Conservation (phyloP, 2,888 invertebrate genomes). For the Baronia brevicornis region DNA sequence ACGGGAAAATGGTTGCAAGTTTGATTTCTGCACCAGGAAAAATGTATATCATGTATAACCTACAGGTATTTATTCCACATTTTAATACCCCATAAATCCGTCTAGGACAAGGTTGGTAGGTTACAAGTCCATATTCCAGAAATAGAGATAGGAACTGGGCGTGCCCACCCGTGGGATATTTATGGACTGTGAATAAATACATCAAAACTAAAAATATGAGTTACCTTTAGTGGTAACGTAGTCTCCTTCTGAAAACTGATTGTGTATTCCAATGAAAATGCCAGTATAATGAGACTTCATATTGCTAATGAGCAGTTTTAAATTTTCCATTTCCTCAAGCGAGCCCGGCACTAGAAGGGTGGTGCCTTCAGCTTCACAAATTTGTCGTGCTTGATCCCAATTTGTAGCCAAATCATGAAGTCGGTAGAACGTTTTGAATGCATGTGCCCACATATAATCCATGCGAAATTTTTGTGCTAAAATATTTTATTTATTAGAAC, state of each 20-base stretch:
- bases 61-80: too few species aligned
- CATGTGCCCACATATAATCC: constrained; percentile 43
- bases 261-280: constrained; percentile 40
- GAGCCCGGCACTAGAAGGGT: constrained; percentile 33
- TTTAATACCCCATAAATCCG: too few species aligned
- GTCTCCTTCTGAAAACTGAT: constrained; percentile 36
- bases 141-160: too few species aligned
- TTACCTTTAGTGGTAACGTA: constrained; percentile 38
- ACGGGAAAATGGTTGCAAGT: too few species aligned
- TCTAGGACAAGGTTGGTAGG: too few species aligned
- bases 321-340: constrained; percentile 39
- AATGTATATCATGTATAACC: too few species aligned
- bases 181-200: too few species aligned
- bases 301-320: constrained; percentile 40
- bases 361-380: constrained; percentile 42
- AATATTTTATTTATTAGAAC: neutral
- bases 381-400: constrained; percentile 40
- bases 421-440: constrained; percentile 38
- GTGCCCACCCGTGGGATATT: too few species aligned
- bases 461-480: constrained; percentile 39
- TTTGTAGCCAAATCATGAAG: constrained; percentile 38
- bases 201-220: neutral
- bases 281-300: constrained; percentile 42
- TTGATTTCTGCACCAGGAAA: too few species aligned
- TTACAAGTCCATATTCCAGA: too few species aligned